Evolutionary conservation across 2,797 vertebrate species (phyloP).

Genomic region (Loriculus beryllinus): DNA sequence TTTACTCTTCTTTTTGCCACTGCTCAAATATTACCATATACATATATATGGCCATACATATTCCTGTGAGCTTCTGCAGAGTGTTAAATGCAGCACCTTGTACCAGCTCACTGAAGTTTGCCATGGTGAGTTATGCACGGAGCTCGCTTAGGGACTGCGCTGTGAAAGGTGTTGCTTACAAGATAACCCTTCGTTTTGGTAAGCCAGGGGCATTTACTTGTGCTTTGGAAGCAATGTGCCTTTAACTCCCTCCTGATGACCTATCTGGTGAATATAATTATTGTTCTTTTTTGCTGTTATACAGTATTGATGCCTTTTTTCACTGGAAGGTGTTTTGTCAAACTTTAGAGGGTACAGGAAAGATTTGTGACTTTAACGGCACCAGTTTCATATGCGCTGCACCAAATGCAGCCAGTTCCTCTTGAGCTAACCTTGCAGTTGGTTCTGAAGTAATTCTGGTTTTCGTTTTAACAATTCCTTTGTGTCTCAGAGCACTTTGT

Average conservation of each 20-base stretch:
- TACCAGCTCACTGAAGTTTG: neutral
- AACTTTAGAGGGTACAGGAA: neutral
- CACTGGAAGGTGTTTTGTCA: neutral
- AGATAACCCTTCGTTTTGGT: neutral
- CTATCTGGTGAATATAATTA: neutral
- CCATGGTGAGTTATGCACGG: neutral
- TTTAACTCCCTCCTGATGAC: neutral
- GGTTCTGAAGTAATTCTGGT: neutral
- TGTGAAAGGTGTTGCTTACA: neutral
- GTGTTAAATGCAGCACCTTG: neutral
- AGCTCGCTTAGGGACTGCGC: neutral
- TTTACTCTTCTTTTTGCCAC: neutral
- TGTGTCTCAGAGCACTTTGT: neutral
- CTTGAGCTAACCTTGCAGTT: neutral
- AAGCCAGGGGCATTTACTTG: neutral
- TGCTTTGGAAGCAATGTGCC: neutral
- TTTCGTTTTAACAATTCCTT: neutral
- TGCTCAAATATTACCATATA: neutral
- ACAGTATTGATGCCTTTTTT: neutral
- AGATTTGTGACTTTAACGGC: neutral
- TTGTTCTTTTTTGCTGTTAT: neutral
- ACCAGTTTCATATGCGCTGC: neutral
- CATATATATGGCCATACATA: neutral
- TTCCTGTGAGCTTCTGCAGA: neutral
- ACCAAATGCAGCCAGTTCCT: neutral